A percentile compares a stretch with the other conserved stretches of the same genome.
Evolutionary conservation across 1,140 invertebrate genomes (phyloP).

Genomic region (Diorhabda elongata): DNA sequence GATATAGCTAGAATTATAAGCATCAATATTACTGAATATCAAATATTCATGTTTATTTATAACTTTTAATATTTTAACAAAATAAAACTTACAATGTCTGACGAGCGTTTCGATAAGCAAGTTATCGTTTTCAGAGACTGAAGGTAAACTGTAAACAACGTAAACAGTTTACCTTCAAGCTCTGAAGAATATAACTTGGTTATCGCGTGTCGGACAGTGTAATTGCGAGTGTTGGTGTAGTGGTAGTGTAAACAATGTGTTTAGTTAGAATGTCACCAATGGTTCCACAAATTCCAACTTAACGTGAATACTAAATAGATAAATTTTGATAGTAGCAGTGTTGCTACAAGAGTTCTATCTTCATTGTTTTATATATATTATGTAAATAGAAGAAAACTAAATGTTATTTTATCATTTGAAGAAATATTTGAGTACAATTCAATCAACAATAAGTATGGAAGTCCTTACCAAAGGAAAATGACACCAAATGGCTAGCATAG

Average conservation of each 20-base stretch:
- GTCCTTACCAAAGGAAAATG: slow-evolving; percentile 27
- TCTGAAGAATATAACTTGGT: too few relatives aligned
- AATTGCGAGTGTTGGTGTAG: too few relatives aligned
- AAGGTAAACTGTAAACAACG: too few relatives aligned
- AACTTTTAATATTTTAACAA: not conserved
- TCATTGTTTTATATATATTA: not conserved
- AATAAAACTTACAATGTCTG: not conserved
- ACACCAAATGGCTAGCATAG: slow-evolving; percentile 31
- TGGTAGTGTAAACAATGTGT: too few relatives aligned
- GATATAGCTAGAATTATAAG: slow-evolving; percentile 26
- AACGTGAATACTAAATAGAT: not conserved
- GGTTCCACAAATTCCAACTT: too few relatives aligned
- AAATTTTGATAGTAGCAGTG: not conserved
- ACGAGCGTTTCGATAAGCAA: too few relatives aligned
- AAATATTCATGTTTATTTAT: not conserved
- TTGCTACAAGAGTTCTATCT: not conserved
- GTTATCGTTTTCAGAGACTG: too few relatives aligned
- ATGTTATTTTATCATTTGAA: not conserved
- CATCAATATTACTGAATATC: not conserved
- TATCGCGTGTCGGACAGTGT: too few relatives aligned
- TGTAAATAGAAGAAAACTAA: not conserved
- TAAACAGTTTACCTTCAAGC: too few relatives aligned
- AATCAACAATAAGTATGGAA: too few relatives aligned
- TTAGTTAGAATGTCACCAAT: too few relatives aligned
- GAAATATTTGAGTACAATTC: too few relatives aligned